Evolutionary conservation across 2,113 vertebrate genomes (phyloP).

Genomic region (Pao palembangensis): DNA sequence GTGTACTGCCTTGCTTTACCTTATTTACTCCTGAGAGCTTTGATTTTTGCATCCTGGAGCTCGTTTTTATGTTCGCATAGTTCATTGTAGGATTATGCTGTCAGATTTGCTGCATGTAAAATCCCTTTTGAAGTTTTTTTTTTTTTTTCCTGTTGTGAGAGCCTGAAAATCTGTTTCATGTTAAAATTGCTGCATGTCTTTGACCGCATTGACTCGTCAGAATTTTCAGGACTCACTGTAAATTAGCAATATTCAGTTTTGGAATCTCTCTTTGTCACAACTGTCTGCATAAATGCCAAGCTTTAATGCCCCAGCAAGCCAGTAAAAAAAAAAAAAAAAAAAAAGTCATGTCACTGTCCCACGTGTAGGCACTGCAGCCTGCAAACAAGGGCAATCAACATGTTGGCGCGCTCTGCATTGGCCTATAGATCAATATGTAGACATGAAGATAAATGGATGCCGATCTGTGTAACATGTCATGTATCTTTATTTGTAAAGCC

Average conservation of each 20-base stretch:
- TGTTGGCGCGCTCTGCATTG: conserved; percentile 2
- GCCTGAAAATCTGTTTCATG: conserved; percentile 5
- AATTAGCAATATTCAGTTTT: conserved; percentile 6
- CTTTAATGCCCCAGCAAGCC: conserved; percentile 7
- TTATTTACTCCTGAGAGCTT: conserved; percentile 23
- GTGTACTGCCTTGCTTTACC: conserved; percentile 4
- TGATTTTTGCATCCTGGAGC: conserved; percentile 24
- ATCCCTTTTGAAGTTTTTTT: conserved; percentile 40
- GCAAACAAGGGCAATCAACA: conserved; percentile 44
- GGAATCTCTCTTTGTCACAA: conserved; percentile 11
- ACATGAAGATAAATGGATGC: conserved; percentile 44
- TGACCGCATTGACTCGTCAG: conserved; percentile 13
- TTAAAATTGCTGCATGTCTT: conserved; percentile 4
- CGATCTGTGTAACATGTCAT: conserved; percentile 28
- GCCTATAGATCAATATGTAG: conserved; percentile 41
- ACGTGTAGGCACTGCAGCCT: conserved; percentile 2
- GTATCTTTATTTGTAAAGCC: conserved; percentile 35
- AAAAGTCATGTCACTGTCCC: background rate
- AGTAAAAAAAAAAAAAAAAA: too few relatives aligned
- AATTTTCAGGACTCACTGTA: conserved; percentile 11
- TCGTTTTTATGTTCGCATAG: conserved; percentile 32
- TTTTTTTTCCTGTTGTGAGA: too few relatives aligned
- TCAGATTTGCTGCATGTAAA: conserved; percentile 45
- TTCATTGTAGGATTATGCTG: conserved; percentile 49
- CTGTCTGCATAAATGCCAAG: background rate